phyloP scores from a whole-genome alignment of 2,888 invertebrate species.

The Temnothorax ravouxi region DNA sequence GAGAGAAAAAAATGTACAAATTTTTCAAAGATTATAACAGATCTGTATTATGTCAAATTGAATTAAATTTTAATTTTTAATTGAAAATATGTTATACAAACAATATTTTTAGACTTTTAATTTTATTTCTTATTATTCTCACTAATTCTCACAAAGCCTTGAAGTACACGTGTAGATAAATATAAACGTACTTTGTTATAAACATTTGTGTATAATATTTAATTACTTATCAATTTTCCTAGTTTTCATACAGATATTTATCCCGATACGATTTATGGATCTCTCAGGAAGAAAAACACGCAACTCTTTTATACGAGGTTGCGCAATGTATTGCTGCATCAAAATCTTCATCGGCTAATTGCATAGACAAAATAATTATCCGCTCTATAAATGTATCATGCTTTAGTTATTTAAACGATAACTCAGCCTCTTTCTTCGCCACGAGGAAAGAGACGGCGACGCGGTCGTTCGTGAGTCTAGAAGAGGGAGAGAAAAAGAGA shows the following conservation, averaged over 20 bases:
- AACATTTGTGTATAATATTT: constrained; percentile 3
- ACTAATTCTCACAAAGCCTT: background rate
- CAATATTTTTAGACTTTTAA: background rate
- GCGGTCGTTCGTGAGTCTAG: constrained; percentile 1
- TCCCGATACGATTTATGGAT: background rate
- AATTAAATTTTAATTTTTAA: constrained; percentile 6
- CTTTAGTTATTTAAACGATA: constrained; percentile 24
- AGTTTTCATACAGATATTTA: background rate
- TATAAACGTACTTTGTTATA: background rate
- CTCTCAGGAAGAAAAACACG: background rate
- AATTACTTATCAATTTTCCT: background rate
- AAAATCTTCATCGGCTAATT: constrained; percentile 32
- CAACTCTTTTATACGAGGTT: background rate
- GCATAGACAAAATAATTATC: constrained; percentile 36
- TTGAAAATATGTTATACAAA: background rate
- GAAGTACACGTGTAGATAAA: background rate
- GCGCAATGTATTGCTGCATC: constrained; percentile 25
- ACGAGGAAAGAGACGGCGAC: constrained; percentile 47
- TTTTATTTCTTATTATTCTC: background rate
- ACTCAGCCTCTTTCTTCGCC: constrained; percentile 20
- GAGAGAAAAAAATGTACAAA: background rate
- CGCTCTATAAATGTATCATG: constrained; percentile 22
- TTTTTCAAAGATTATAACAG: background rate
- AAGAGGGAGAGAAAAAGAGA: constrained; percentile 68
- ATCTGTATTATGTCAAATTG: background rate